Evolutionary conservation across 1,140 invertebrate species (phyloP), one percentile per base, ranked within the genome.

Genomic region (Rhizoglyphus robini): DNA sequence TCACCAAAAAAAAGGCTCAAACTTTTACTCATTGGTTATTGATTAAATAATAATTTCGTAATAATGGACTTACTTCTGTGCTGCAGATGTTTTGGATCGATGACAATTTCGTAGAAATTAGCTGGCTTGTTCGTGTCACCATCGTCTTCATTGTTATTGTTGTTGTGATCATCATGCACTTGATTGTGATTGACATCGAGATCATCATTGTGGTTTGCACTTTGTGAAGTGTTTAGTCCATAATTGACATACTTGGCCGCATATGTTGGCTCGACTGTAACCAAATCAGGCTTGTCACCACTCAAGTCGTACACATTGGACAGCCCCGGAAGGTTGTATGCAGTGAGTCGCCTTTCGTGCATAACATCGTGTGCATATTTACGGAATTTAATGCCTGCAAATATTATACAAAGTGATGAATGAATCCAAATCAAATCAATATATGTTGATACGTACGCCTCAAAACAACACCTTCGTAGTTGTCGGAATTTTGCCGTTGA

Each of bases 401-500:
- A 11, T 41, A 18, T 41, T 41, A 41, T 8, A 11, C 36, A 41
- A 41, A 41, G 18, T 41, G 36, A 11, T 41, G 8, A 41, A 41
- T 41, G 18, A 41, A 41, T 41, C 36, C 8, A n/a, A n/a, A n/a
- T n/a, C n/a, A n/a, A n/a, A n/a, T n/a, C n/a, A n/a, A n/a, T n/a
- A n/a, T n/a, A 41, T 41, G 8, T 41, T 41, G 36, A 11, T 41
- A 18, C 48, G 13, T 51, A 51, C 58, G 32, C 29, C 58, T 60
- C 29, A 60, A 32, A n/a, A 60, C 58, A 20, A 60, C 58, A 27
- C 58, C 58, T 60, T 60, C 58, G 36, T 34, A 41, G 15, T 18
- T 29, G 27, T 60, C 58, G 32, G 27, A 54, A 54, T 54, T 54
- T 32, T 54, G 8, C 23, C 8, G 51, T 11, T 8, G 8, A 23